Base-by-base conservation (phyloP, 2,888 invertebrate species). In the Eulithis prunata region DNA sequence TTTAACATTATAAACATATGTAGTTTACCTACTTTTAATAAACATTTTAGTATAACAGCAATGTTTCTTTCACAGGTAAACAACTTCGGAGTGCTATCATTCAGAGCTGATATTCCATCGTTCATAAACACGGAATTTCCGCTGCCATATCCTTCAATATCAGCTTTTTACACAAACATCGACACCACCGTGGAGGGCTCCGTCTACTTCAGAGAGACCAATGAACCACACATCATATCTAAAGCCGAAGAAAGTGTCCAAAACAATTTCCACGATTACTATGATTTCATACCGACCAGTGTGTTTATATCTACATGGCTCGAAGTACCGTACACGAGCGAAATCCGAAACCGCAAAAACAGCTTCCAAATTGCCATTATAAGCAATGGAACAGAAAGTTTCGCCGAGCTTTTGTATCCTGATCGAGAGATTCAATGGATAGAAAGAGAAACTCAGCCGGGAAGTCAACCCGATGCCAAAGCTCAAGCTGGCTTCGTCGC, bases 401-500 rank as follows among this genome's bases (percentile, higher is more conserved):
- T 96, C 83, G 97, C 96, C 0, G 96, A 98, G 79, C 95, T 99
- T 73, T 91, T 98, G 64, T 99, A 99, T 86, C 97, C 97, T 0
- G 96, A 96, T 75, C 94, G 96, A 67, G 97, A 97, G 0, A 95
- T 99, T 60, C 97, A 98, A 82, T 99, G 99, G 99, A 95, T 98
- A 60, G 96, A 97, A 84, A 96, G 96, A 57, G 96, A 96, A 66
- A 94, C 95, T 0, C 96, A 96, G 74, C 94, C 95, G n/a, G 94
- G 95, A n/a, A 96, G 95, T 36, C 84, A 97, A 55, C 97, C 97
- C 0, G 98, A 99, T 81, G 97, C 98, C 0, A 96, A 97, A 76
- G 98, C 98, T 0, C 99, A 99, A 89, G 98, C 97, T 59, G 99
- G 99, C 3, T 96, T 99, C 76, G 95, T 98, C 71, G 95, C 97